phyloP scores from a whole-genome alignment of 2,888 invertebrate species.

The Erebia ligea region DNA sequence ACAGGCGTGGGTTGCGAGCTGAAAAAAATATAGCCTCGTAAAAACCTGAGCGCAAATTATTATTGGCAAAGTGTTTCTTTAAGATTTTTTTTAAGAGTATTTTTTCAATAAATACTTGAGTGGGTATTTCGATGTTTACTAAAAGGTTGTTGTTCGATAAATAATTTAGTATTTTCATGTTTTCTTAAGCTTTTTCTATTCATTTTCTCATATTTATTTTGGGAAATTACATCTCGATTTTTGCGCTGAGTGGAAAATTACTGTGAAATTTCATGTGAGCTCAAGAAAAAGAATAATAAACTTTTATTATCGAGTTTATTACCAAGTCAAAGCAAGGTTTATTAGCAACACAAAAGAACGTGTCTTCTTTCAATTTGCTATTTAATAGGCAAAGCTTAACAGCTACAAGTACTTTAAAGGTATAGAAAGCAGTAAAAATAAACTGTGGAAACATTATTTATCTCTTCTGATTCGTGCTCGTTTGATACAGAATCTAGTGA shows the following conservation, averaged over 20 bases:
- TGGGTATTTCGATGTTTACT: constrained; percentile 18
- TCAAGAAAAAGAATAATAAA: too few relatives aligned
- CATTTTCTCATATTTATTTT: neutral
- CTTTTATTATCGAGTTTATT: too few relatives aligned
- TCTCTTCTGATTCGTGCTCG: neutral
- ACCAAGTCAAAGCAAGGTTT: too few relatives aligned
- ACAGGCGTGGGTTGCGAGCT: constrained; percentile 49
- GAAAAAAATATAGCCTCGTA: constrained; percentile 65
- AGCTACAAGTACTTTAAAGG: too few relatives aligned
- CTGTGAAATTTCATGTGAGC: neutral
- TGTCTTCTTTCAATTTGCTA: too few relatives aligned
- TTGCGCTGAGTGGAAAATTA: neutral
- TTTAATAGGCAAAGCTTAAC: too few relatives aligned
- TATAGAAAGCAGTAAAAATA: too few relatives aligned
- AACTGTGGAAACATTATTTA: too few relatives aligned
- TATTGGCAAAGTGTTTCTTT: constrained; percentile 51
- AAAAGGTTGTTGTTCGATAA: constrained; percentile 12
- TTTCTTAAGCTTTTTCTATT: constrained; percentile 8
- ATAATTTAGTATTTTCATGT: constrained; percentile 24
- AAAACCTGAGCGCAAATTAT: constrained; percentile 53
- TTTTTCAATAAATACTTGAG: constrained; percentile 27
- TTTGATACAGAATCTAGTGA: neutral
- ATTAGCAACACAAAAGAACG: too few relatives aligned
- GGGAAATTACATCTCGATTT: neutral
- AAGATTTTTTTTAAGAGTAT: constrained; percentile 49